Base-by-base conservation (phyloP, 2,113 vertebrate species). In the Empidonax alnorum region DNA sequence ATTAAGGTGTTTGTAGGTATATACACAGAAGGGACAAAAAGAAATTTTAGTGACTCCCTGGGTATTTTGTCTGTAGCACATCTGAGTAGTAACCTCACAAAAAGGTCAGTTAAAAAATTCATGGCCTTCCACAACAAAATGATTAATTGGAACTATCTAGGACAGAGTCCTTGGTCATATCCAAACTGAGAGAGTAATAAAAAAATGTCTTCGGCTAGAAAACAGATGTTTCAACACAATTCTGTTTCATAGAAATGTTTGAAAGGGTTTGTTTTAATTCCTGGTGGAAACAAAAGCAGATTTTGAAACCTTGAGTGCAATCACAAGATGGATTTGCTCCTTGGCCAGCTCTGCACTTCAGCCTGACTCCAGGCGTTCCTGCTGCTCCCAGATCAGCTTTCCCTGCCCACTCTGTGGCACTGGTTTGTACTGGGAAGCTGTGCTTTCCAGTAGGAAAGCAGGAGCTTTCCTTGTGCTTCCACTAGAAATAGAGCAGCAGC, bases 181-280 rank as follows among this genome's bases (percentile, higher is more conserved):
- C 46, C 44, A 47, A 50, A 35, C 49, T 14, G 35, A 61, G 50
- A 50, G 41, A 80, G 22, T 37, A 67, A 79, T 58, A 72, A 78
- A 72, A 72, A 86, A 87, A 25, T 9, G 27, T 47, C 59, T 92
- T 73, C 74, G n/a, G 71, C 58, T 65, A 88, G 59, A 83, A 88
- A 93, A 37, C 83, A 92, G 88, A 88, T 86, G 88, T 93, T 92
- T 92, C 63, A 58, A 69, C 50, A 77, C 72, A 92, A 42, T 84
- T 76, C 28, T 39, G 18, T 76, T 71, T 55, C 42, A 50, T 0
- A 76, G 24, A 83, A 83, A 74, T 39, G 21, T 88, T 96, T 90
- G 67, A 79, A 95, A 93, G 41, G 12, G 35, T 78, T 96, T 90
- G 76, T 77, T 95, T 92, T 90, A 87, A 73, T 92, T 94, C 72